Conservation (phyloP, 2,888 invertebrate genomes). For the Clanis bilineata region DNA sequence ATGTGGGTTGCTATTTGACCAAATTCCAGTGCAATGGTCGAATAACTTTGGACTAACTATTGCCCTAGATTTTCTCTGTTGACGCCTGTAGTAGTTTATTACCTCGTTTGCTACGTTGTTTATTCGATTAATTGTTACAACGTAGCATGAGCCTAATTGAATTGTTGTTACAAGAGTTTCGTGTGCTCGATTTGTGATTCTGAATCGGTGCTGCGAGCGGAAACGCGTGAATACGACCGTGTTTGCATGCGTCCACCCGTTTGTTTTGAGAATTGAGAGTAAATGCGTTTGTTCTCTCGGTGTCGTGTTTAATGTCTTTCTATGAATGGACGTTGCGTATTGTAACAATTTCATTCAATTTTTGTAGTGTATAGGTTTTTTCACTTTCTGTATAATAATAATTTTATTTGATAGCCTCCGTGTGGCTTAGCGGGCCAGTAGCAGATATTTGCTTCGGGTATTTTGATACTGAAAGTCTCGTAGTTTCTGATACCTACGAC, state of each 20-base stretch:
- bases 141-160: constrained; percentile 13
- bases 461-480: too few relatives aligned
- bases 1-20: neutral
- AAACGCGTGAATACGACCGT: neutral
- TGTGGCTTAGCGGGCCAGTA: too few relatives aligned
- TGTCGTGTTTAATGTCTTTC: neutral
- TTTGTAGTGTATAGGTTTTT: neutral
- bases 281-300: neutral
- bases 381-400: too few relatives aligned
- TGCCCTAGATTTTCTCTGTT: neutral
- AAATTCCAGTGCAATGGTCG: neutral
- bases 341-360: neutral
- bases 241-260: constrained; percentile 12
- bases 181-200: neutral
- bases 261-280: neutral
- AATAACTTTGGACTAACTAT: neutral
- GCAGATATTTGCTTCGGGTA: too few relatives aligned
- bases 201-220: neutral
- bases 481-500: too few relatives aligned
- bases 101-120: neutral
- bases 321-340: neutral
- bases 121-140: neutral
- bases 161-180: neutral
- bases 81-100: neutral
- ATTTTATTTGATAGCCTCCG: too few relatives aligned